Conservation (phyloP, 2,888 invertebrate species). For the Eupithecia centaureata region DNA sequence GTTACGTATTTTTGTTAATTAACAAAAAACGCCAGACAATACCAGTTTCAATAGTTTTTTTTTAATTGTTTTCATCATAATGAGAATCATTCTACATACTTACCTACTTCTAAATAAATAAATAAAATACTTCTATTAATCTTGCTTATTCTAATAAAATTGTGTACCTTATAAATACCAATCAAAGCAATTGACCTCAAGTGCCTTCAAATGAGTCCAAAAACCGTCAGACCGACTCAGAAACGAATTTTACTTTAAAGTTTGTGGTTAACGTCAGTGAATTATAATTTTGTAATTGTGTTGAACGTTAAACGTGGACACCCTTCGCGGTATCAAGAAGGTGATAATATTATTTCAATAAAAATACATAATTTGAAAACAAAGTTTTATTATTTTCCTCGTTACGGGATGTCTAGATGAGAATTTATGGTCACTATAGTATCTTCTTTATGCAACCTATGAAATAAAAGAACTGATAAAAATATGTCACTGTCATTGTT, state of each 20-base stretch:
- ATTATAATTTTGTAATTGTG: conserved; percentile 72
- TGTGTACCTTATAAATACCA: conserved; percentile 66
- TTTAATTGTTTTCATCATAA: neutral
- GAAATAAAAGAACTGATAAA: neutral
- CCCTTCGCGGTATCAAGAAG: conserved; percentile 78
- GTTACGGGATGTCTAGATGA: neutral
- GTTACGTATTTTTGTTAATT: neutral
- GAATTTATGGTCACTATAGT: neutral
- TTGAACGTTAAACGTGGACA: conserved; percentile 82
- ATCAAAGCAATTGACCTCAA: conserved; percentile 74
- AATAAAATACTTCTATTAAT: neutral
- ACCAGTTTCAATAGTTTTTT: neutral
- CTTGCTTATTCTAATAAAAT: conserved; percentile 19
- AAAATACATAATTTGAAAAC: conserved; percentile 63
- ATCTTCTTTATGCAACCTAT: neutral
- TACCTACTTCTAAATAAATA: neutral
- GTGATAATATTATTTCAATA: conserved; percentile 79
- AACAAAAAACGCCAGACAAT: neutral
- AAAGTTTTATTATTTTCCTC: conserved; percentile 43
- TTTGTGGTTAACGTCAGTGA: conserved; percentile 59
- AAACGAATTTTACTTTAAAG: conserved; percentile 48
- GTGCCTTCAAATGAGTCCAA: conserved; percentile 80
- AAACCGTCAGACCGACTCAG: conserved; percentile 64
- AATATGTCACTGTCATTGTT: neutral
- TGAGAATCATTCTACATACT: neutral